Evolutionary conservation across 2,888 invertebrate genomes (phyloP), one percentile per base, ranked within the genome.

Genomic region (Cheilosia urbana): DNA sequence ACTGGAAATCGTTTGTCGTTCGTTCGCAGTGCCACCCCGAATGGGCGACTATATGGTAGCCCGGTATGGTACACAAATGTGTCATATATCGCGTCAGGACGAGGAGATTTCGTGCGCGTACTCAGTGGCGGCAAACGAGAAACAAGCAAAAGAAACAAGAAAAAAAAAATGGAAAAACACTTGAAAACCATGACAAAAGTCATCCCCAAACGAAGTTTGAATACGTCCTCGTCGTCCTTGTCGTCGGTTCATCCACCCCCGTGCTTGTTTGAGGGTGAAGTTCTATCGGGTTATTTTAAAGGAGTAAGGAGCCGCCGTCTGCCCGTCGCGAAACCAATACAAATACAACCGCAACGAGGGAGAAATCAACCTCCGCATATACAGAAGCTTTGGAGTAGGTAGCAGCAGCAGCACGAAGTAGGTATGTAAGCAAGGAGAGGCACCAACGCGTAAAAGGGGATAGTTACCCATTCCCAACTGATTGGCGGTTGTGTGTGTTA

Each of bases 171-270:
- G 40, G 62, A 34, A 72, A 85, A 72, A 85, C 85, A 81, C 85
- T 85, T 85, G 81, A 85, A 83, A 81, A 85, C 81, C 81, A 85
- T 81, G 81, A 81, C 85, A 85, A 85, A 85, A 85, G 85, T 85
- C 85, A 80, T 85, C 76, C 71, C 76, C 68, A 63, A 85, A 81
- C 66, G 81, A 77, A 81, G 63, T 49, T 81, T 72, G 81, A 81
- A 68, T 45, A 77, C 76, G 84, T 72, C 57, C 69, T 72, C 78
- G 5, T 34, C 11, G 34, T 34, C 49, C 11, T 34, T 3, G 13
- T 37, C 49, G 75, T 72, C 78, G n/a, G 71, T 72, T 72, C 72
- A 65, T 58, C 79, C 72, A 72, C 79, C 72, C 57, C 72, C 79
- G 65, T 37, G 37, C 37, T 51, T 57, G 57, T 58, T 63, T 57